Percentiles rank a stretch among this genome's conserved stretches.
phyloP scores from a whole-genome alignment of 2,888 invertebrate genomes.

The Cantharis nigra region DNA sequence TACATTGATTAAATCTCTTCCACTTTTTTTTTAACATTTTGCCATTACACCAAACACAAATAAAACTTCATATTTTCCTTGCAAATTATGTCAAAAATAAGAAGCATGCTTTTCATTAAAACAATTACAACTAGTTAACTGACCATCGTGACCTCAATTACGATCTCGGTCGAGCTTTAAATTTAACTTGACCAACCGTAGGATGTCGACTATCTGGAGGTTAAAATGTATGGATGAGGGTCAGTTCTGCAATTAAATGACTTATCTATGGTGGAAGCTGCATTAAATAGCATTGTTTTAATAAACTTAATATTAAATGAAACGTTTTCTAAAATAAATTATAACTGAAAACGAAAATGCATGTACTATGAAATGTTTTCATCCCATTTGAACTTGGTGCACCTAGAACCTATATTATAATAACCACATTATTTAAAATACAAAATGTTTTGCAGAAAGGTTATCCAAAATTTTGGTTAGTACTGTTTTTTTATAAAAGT shows the following conservation, averaged over 20 bases:
- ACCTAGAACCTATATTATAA: no score
- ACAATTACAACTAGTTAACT: background rate
- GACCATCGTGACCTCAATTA: background rate
- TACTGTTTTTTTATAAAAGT: background rate
- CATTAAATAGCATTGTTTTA: no score
- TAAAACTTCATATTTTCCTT: background rate
- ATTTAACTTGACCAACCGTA: background rate
- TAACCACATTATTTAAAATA: background rate
- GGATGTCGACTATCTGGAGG: background rate
- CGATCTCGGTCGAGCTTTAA: background rate
- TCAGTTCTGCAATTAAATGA: background rate
- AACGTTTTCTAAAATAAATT: no score
- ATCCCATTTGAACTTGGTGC: no score
- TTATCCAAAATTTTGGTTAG: background rate
- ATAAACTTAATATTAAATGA: no score
- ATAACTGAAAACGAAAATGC: no score
- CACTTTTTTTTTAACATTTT: background rate
- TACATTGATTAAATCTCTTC: background rate
- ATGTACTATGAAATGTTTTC: background rate
- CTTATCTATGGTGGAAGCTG: no score
- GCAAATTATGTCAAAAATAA: background rate
- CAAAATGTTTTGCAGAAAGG: background rate
- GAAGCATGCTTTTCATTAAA: background rate
- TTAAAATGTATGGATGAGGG: background rate
- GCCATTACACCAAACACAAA: background rate